Conservation (phyloP, 2,888 invertebrate genomes). For the Epistrophella euchroma region DNA sequence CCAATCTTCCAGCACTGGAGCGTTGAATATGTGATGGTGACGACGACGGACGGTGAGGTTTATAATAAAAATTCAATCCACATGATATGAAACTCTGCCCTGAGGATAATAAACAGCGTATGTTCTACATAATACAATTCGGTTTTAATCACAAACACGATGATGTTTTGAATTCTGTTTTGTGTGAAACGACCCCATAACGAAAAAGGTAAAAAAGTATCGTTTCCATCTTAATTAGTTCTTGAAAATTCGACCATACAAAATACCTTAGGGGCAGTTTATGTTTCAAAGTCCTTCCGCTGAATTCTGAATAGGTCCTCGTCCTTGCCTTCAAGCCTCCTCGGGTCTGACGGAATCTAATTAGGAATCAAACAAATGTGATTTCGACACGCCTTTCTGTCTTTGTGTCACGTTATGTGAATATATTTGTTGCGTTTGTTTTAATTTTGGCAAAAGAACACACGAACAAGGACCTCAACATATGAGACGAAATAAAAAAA, state of each 20-base stretch:
- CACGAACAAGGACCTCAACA: slow-evolving; percentile 34
- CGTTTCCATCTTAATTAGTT: slow-evolving; percentile 69
- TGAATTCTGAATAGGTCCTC: not conserved
- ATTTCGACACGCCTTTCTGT: slow-evolving; percentile 73
- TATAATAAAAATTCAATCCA: slow-evolving; percentile 74
- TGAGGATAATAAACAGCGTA: slow-evolving; percentile 65
- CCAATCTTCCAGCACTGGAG: slow-evolving; percentile 14
- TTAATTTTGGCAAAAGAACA: slow-evolving; percentile 41
- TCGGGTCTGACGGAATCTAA: slow-evolving; percentile 55
- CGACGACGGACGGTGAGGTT: too few species aligned
- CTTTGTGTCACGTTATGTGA: slow-evolving; percentile 58
- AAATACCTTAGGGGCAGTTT: slow-evolving; percentile 42
- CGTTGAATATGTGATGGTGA: slow-evolving; percentile 12
- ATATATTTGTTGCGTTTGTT: slow-evolving; percentile 41
- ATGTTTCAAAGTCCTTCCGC: slow-evolving; percentile 47
- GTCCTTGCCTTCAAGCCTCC: too few species aligned
- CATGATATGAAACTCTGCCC: slow-evolving; percentile 68
- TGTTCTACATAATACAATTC: slow-evolving; percentile 26
- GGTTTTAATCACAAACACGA: slow-evolving; percentile 36
- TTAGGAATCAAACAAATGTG: slow-evolving; percentile 67
- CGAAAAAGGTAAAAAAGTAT: slow-evolving; percentile 18
- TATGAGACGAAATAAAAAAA: slow-evolving; percentile 7
- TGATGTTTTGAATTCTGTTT: slow-evolving; percentile 64
- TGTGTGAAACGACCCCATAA: not conserved
- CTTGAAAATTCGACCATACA: slow-evolving; percentile 61